Percentiles rank a stretch among this genome's conserved stretches.
phyloP scores from a whole-genome alignment of 2,797 vertebrate species.

The Galagoides demidoff region DNA sequence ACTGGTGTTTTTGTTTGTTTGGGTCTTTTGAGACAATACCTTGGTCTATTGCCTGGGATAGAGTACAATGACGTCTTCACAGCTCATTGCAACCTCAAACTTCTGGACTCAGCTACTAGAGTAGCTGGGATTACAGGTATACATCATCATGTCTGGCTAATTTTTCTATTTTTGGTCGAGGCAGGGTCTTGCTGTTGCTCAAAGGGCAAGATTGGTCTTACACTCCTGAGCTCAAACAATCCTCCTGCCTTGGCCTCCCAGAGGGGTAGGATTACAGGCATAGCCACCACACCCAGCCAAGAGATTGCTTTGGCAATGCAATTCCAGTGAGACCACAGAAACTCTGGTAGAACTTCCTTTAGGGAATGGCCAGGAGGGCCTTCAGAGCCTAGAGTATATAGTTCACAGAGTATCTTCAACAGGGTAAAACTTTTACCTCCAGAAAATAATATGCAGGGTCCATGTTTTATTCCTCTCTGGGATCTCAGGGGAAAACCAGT shows the following conservation, averaged over 20 bases:
- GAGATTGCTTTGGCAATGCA: neutral
- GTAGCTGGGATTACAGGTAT: neutral
- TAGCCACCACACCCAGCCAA: neutral
- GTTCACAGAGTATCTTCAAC: neutral
- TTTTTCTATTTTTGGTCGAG: neutral
- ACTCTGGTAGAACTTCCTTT: neutral
- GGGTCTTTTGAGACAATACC: neutral
- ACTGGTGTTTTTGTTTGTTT: neutral
- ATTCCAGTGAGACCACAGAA: neutral
- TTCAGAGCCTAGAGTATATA: neutral
- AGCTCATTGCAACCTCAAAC: neutral
- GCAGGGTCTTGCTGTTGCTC: neutral
- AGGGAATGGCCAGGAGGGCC: neutral
- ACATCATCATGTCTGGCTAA: neutral
- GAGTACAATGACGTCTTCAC: neutral
- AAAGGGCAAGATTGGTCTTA: neutral
- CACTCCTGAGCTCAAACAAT: neutral
- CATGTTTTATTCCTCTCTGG: neutral
- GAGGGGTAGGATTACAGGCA: neutral
- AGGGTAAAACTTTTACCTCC: neutral
- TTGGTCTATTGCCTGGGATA: neutral
- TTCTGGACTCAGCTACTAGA: neutral
- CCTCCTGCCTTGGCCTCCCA: neutral
- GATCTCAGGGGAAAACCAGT: conserved; percentile 12
- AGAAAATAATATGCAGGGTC: neutral